Evolutionary conservation across 53 echinoderm and acorn worm species (phyloP).

Genomic region (Temnopleurus reevesii): DNA sequence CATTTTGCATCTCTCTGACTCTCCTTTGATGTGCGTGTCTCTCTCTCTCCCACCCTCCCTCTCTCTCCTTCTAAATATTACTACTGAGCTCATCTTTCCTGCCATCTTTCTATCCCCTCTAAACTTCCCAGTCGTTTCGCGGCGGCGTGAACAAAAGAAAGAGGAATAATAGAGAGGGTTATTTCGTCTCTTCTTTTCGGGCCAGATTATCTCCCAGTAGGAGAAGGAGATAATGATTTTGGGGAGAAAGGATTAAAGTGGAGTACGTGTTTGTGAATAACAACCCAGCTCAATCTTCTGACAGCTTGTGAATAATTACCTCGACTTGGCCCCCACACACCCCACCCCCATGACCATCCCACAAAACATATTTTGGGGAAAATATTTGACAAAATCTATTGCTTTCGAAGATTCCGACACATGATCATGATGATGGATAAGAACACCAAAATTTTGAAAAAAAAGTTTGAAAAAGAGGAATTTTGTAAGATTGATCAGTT

Average conservation of each 20-base stretch:
- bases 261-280: slow-evolving; percentile 50
- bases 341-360: neutral
- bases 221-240: slow-evolving; percentile 50
- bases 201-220: slow-evolving; percentile 42
- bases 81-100: too few relatives aligned
- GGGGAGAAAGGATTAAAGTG: slow-evolving; percentile 50
- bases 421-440: neutral
- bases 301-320: slow-evolving; percentile 22
- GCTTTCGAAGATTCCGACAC: neutral
- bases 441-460: neutral
- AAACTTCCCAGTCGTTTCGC: neutral
- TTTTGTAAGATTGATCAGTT: neutral
- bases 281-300: slow-evolving; percentile 16
- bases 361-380: too few relatives aligned
- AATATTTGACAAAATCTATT: too few relatives aligned
- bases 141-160: slow-evolving; percentile 36
- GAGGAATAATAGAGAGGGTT: slow-evolving; percentile 21
- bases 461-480: neutral
- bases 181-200: slow-evolving; percentile 52
- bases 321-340: neutral
- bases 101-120: neutral
- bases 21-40: neutral
- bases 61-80: neutral
- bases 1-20: too few relatives aligned
- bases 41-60: neutral